Conservation (phyloP, 2,113 vertebrate genomes). For the Festucalex cinctus region DNA sequence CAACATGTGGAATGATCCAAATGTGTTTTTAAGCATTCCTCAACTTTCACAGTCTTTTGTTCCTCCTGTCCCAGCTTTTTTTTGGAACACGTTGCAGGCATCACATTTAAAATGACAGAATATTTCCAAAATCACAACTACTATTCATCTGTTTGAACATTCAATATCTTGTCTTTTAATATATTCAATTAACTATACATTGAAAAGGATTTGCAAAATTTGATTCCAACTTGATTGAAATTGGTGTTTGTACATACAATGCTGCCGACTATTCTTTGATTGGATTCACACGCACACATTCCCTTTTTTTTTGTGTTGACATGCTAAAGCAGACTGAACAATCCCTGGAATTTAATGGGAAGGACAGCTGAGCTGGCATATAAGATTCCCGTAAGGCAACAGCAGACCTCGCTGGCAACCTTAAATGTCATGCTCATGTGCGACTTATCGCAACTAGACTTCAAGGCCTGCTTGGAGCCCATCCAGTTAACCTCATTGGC, state of each 20-base stretch:
- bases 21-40: no score
- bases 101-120: no score
- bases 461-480: constrained; percentile 9
- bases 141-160: no score
- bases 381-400: constrained; percentile 33
- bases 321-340: constrained; percentile 33
- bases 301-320: constrained; percentile 27
- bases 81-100: no score
- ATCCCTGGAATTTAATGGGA: constrained; percentile 57
- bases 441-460: constrained; percentile 11
- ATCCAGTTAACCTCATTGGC: background rate
- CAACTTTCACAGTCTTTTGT: no score
- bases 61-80: no score
- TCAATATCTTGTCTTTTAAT: no score
- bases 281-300: background rate
- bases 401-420: constrained; percentile 3
- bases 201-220: no score
- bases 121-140: no score
- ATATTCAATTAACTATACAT: no score
- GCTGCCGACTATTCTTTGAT: background rate
- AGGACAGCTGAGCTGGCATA: constrained; percentile 23
- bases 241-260: background rate
- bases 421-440: constrained; percentile 10
- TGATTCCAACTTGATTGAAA: no score
- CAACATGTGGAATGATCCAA: no score